A percentile compares a stretch with the other conserved stretches of the same genome.
These are phyloP conservation scores for Schizotus pectinicornis DNA, from an alignment of 2,888 invertebrate species.

Conservation along the genomic window DNA sequence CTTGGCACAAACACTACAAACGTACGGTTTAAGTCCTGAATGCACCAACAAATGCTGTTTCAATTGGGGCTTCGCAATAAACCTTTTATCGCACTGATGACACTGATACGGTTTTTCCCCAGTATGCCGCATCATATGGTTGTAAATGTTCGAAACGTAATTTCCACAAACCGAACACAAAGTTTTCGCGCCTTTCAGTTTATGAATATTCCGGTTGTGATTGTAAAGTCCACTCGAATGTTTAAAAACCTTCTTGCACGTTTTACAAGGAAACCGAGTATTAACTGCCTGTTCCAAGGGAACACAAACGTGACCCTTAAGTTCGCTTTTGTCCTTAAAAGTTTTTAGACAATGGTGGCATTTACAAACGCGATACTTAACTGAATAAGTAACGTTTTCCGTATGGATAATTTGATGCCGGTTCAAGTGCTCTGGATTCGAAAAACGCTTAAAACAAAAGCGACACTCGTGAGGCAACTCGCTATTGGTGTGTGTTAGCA, in stretches of 20 bases:
- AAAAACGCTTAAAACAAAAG: conserved; percentile 46
- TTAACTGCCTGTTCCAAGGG: conserved; percentile 32
- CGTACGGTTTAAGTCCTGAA: conserved; percentile 46
- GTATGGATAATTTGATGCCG: conserved; percentile 48
- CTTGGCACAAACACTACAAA: conserved; percentile 49
- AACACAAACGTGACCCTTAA: conserved; percentile 41
- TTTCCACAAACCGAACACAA: conserved; percentile 48
- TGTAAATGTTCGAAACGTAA: conserved; percentile 46
- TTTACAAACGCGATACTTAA: conserved; percentile 45
- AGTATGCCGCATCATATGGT: conserved; percentile 46
- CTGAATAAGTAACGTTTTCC: conserved; percentile 47
- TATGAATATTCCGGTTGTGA: conserved; percentile 44
- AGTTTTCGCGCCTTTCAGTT: conserved; percentile 39
- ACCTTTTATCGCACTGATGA: conserved; percentile 45
- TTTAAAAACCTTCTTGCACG: conserved; percentile 47
- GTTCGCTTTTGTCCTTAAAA: conserved; percentile 42
- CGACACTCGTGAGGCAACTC: conserved; percentile 47
- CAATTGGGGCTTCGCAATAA: conserved; percentile 42
- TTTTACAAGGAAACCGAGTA: conserved; percentile 40
- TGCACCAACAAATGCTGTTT: conserved; percentile 47
- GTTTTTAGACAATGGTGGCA: conserved; percentile 44
- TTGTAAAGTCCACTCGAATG: conserved; percentile 42
- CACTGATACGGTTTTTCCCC: conserved; percentile 45
- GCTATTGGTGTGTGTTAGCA: conserved; percentile 43
- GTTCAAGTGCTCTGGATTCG: conserved; percentile 49